Evolutionary conservation across 2,888 invertebrate genomes (phyloP).

Genomic region (Entomobrya proxima): DNA sequence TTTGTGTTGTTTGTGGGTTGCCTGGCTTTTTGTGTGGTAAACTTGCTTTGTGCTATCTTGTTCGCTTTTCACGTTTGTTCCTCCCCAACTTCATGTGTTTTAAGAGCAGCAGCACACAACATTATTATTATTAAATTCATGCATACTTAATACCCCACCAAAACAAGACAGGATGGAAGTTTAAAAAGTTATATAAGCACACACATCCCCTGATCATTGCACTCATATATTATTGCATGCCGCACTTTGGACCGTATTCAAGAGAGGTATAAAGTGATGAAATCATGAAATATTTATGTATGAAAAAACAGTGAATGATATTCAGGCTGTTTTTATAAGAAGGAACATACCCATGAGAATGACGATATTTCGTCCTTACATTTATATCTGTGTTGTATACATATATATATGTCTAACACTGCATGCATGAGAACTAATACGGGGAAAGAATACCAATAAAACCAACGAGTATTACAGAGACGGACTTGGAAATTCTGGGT

Average conservation of each 20-base stretch:
- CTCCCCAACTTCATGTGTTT: constrained; percentile 10
- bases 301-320: constrained; percentile 13
- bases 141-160: constrained; percentile 14
- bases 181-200: constrained; percentile 34
- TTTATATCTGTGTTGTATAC: neutral
- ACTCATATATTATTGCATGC: constrained; percentile 38
- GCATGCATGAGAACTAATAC: neutral
- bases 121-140: constrained; percentile 49
- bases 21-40: constrained; percentile 1
- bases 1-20: constrained; percentile 26
- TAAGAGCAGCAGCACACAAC: constrained; percentile 14
- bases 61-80: constrained; percentile 10
- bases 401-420: neutral
- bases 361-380: neutral
- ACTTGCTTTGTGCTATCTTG: constrained; percentile 8
- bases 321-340: neutral
- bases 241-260: constrained; percentile 6
- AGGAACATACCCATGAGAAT: neutral
- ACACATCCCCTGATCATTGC: constrained; percentile 55
- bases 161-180: constrained; percentile 60
- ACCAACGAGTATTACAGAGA: neutral
- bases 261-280: constrained; percentile 29
- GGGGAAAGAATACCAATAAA: neutral
- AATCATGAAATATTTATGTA: constrained; percentile 51
- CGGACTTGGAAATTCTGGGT: constrained; percentile 52